Evolutionary conservation across 1,140 invertebrate genomes (phyloP).

Genomic region (Papilio polyxenes): DNA sequence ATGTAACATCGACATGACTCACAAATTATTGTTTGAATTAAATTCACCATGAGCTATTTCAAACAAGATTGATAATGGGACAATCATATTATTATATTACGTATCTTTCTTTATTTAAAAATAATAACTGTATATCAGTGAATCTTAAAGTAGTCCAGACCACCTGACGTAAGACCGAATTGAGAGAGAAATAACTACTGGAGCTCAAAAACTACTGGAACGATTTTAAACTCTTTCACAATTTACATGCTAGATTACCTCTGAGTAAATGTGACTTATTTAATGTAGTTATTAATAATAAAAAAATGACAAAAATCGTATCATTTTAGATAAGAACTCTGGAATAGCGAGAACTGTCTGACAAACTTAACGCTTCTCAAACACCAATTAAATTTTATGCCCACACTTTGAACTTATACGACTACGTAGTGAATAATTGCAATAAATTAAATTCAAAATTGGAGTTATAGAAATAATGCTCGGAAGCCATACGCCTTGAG

Average conservation of each 20-base stretch:
- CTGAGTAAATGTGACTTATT: too few species aligned
- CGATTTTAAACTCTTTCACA: too few species aligned
- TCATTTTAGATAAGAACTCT: too few species aligned
- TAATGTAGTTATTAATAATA: too few species aligned
- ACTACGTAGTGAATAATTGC: constrained; percentile 1
- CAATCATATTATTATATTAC: not conserved
- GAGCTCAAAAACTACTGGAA: too few species aligned
- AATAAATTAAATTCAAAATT: constrained; percentile 32
- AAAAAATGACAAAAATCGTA: too few species aligned
- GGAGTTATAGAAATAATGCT: constrained; percentile 11
- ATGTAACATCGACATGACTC: not conserved
- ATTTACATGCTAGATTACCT: too few species aligned
- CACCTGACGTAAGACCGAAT: not conserved
- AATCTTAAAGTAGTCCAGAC: not conserved
- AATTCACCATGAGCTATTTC: not conserved
- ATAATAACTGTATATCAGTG: not conserved
- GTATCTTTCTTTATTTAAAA: not conserved
- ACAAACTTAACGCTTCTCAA: not conserved
- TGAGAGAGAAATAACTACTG: too few species aligned
- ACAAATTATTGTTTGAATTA: not conserved
- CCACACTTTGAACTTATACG: not conserved
- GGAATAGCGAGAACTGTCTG: not conserved
- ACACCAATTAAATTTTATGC: not conserved
- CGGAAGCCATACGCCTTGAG: not conserved
- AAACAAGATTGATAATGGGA: not conserved